Evolutionary conservation across 2,113 vertebrate species (phyloP).

Genomic region (Aramus guarauna): DNA sequence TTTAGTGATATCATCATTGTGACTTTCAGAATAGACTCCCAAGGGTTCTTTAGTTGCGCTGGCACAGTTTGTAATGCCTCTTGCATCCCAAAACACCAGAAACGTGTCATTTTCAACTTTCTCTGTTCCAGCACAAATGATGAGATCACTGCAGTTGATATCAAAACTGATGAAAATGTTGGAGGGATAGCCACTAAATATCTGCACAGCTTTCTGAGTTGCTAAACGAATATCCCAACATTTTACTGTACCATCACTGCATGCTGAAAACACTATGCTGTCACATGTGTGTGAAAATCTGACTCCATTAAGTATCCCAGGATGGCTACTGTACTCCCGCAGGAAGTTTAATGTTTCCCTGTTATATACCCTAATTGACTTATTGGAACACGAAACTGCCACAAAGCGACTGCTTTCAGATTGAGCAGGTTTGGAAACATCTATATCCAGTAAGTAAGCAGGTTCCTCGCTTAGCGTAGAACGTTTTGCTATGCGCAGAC

Average conservation of each 20-base stretch:
- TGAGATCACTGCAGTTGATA: conserved; percentile 77
- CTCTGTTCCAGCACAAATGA: conserved; percentile 91
- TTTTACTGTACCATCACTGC: conserved; percentile 78
- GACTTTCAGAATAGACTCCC: conserved; percentile 92
- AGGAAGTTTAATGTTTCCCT: conserved; percentile 74
- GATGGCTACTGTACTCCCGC: conserved; percentile 67
- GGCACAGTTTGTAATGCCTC: conserved; percentile 59
- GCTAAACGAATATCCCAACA: conserved; percentile 84
- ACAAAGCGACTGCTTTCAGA: conserved; percentile 48
- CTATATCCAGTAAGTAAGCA: conserved; percentile 77
- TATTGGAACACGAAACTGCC: conserved; percentile 82
- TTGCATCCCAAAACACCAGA: conserved; percentile 92
- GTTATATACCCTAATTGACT: conserved; percentile 77
- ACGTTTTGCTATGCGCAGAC: conserved; percentile 77
- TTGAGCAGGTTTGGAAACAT: conserved; percentile 14
- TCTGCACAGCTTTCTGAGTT: conserved; percentile 60
- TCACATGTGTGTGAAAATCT: conserved; percentile 71
- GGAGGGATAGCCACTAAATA: conserved; percentile 78
- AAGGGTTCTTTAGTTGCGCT: conserved; percentile 66
- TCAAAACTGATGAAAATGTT: conserved; percentile 87
- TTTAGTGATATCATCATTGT: conserved; percentile 91
- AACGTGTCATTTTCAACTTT: conserved; percentile 81
- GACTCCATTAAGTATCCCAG: conserved; percentile 73
- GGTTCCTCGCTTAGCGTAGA: conserved; percentile 60
- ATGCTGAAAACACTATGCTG: conserved; percentile 78